A percentile compares a stretch with the other conserved stretches of the same genome.
phyloP scores from a whole-genome alignment of 2,113 vertebrate species.

The Falcunculus frontatus region DNA sequence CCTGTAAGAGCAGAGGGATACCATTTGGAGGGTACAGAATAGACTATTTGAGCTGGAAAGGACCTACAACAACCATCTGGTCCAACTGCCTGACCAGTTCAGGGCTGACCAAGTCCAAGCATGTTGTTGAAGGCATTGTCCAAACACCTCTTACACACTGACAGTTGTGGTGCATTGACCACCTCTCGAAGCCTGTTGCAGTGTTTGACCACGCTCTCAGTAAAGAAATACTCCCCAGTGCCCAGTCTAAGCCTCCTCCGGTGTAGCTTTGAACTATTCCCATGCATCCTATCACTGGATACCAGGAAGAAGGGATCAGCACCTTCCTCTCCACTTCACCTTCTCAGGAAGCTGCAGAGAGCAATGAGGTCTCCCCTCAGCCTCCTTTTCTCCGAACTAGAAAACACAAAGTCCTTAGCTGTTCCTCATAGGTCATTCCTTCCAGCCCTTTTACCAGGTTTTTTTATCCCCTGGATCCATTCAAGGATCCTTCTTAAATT shows the following conservation, averaged over 20 bases:
- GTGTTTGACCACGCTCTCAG: not conserved
- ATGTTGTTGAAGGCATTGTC: not conserved
- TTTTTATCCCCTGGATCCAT: not conserved
- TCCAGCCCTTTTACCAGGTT: not conserved
- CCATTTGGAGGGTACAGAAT: not conserved
- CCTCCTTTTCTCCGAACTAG: not conserved
- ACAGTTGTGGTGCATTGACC: not conserved
- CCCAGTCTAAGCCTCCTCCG: not conserved
- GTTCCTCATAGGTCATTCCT: not conserved
- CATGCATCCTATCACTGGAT: not conserved
- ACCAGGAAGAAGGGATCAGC: not conserved
- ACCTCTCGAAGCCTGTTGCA: not conserved
- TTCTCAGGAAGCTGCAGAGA: not conserved
- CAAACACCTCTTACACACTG: not conserved
- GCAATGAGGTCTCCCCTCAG: fast-evolving
- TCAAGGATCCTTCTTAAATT: not conserved
- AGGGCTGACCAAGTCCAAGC: not conserved
- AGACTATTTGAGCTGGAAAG: not conserved
- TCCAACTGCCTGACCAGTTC: not conserved
- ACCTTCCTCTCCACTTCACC: not conserved
- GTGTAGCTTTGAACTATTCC: not conserved
- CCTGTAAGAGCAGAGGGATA: not conserved
- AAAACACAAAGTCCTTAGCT: not conserved
- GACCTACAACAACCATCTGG: not conserved
- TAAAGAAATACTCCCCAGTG: not conserved